Percentiles rank a stretch among this genome's conserved stretches.
These are phyloP conservation scores for Lepas anatifera DNA, from an alignment of 2,888 invertebrate species.

Conservation along the genomic window DNA sequence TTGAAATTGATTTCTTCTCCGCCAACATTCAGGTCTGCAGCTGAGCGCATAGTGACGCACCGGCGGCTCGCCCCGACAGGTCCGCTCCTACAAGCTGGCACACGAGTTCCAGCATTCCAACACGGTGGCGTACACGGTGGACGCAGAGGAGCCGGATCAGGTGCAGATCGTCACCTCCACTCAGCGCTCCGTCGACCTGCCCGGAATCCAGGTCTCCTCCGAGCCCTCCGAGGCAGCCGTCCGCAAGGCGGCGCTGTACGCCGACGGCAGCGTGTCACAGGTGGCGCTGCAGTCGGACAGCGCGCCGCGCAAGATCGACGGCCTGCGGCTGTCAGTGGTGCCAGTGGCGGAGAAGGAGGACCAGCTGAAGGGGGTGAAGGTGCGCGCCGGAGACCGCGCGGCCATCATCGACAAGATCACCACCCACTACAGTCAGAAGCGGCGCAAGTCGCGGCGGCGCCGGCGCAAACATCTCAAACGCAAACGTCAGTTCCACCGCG, in stretches of 20 bases:
- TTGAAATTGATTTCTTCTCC: no score
- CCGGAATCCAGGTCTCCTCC: neutral
- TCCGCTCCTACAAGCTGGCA: slow-evolving; percentile 22
- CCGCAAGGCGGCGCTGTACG: slow-evolving; percentile 6
- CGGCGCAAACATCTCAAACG: neutral
- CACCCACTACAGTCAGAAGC: neutral
- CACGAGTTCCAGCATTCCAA: slow-evolving; percentile 19
- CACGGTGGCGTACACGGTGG: slow-evolving; percentile 9
- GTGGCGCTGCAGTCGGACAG: slow-evolving; percentile 4
- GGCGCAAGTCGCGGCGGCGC: slow-evolving; percentile 4
- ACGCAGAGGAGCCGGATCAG: neutral
- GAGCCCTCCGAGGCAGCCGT: neutral
- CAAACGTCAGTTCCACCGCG: neutral
- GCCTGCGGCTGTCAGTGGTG: neutral
- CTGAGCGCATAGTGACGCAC: no score
- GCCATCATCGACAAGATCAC: slow-evolving; percentile 4
- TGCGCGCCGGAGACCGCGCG: neutral
- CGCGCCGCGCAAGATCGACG: neutral
- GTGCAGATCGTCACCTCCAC: neutral
- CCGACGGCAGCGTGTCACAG: slow-evolving; percentile 15
- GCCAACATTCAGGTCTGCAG: no score
- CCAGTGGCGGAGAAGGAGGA: neutral
- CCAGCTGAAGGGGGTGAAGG: neutral
- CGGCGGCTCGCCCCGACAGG: slow-evolving; percentile 19
- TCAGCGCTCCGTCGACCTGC: neutral